phyloP scores from a whole-genome alignment of 2,113 vertebrate species.

The Gobio gobio region DNA sequence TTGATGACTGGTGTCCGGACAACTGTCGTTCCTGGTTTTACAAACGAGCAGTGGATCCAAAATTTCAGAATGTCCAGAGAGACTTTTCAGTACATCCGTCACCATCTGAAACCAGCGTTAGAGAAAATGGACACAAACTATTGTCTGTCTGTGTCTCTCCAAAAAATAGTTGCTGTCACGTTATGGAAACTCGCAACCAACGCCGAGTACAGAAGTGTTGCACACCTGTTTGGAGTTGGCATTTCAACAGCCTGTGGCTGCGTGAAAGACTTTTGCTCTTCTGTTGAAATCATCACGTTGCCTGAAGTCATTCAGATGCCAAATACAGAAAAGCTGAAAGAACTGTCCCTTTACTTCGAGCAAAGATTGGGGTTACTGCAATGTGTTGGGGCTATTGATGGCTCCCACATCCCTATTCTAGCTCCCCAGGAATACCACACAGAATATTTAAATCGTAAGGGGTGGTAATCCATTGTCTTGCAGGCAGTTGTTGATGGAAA shows the following conservation, averaged over 20 bases:
- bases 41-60: too few relatives aligned
- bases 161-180: too few relatives aligned
- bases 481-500: not conserved
- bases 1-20: too few relatives aligned
- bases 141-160: too few relatives aligned
- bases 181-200: not conserved
- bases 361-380: not conserved
- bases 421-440: slow-evolving; percentile 8
- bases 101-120: too few relatives aligned
- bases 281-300: not conserved
- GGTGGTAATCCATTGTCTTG: too few relatives aligned
- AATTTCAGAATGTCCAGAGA: too few relatives aligned
- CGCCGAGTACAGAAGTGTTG: not conserved
- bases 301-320: not conserved
- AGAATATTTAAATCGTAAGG: not conserved
- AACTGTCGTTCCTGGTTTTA: too few relatives aligned
- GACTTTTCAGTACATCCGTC: too few relatives aligned
- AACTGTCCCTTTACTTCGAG: slow-evolving; percentile 3
- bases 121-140: too few relatives aligned
- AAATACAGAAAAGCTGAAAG: not conserved
- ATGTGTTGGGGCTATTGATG: not conserved
- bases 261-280: not conserved
- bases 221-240: not conserved
- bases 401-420: slow-evolving; percentile 2
- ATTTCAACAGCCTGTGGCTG: not conserved